phyloP scores from a whole-genome alignment of 2,797 vertebrate genomes.

The Melanotaenia parkinsoni region DNA sequence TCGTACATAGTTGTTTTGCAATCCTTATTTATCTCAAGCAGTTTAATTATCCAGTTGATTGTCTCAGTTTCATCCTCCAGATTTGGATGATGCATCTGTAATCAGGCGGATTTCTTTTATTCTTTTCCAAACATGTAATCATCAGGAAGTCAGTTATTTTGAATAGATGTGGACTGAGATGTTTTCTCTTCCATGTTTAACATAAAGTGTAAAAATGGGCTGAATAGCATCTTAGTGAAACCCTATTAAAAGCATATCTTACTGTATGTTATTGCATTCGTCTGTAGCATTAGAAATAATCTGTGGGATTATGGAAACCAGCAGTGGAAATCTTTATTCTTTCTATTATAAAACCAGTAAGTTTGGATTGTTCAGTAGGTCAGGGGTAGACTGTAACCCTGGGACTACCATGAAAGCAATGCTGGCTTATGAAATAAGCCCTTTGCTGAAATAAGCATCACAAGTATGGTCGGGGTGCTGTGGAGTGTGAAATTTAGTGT shows the following conservation, averaged over 20 bases:
- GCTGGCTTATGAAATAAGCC: slow-evolving; percentile 52
- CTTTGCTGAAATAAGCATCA: slow-evolving; percentile 42
- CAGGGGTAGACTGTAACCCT: slow-evolving; percentile 30
- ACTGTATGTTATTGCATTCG: slow-evolving; percentile 37
- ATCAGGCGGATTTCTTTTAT: slow-evolving; percentile 1
- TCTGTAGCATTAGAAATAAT: slow-evolving; percentile 41
- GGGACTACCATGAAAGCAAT: slow-evolving; percentile 25
- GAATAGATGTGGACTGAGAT: not conserved
- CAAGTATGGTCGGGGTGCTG: slow-evolving; percentile 41
- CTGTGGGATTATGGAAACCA: slow-evolving; percentile 36
- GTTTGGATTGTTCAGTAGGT: slow-evolving; percentile 44
- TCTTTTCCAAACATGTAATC: slow-evolving; percentile 57
- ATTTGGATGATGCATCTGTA: slow-evolving; percentile 22
- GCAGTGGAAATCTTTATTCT: slow-evolving; percentile 15
- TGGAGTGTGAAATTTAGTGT: slow-evolving; percentile 55
- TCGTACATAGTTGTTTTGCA: slow-evolving; percentile 46
- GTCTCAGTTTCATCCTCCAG: slow-evolving; percentile 27
- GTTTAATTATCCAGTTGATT: slow-evolving; percentile 30
- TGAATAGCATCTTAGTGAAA: slow-evolving; percentile 13
- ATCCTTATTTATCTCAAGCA: slow-evolving; percentile 39
- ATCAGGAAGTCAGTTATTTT: slow-evolving; percentile 43
- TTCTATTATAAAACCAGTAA: slow-evolving; percentile 25
- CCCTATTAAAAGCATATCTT: slow-evolving; percentile 13
- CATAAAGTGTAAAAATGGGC: slow-evolving; percentile 35
- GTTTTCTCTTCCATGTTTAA: slow-evolving; percentile 26